These are phyloP conservation scores for Dicrurus megarhynchus DNA, from an alignment of 2,113 vertebrate species.

Conservation along the genomic window DNA sequence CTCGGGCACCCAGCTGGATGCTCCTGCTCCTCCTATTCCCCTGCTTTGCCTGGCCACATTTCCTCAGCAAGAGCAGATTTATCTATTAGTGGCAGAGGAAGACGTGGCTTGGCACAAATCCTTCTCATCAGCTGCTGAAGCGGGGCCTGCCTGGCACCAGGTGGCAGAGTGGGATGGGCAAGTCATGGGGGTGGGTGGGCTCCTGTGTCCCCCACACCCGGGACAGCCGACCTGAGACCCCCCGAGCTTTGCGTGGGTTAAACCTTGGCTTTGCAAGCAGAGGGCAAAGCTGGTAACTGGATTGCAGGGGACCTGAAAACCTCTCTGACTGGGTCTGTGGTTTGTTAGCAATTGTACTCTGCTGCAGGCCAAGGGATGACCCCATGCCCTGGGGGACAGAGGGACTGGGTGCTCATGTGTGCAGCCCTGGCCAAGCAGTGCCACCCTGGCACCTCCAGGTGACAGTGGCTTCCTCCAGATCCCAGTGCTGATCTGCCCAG, in stretches of 20 bases:
- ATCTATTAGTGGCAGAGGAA: neutral
- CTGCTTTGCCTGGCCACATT: accelerated
- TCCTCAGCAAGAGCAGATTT: neutral
- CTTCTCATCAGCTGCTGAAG: neutral
- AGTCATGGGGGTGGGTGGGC: accelerated
- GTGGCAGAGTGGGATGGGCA: neutral
- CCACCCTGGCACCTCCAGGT: neutral
- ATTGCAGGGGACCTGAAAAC: neutral
- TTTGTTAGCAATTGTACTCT: neutral
- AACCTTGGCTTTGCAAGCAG: neutral
- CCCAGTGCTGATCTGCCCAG: accelerated
- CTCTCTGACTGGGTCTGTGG: neutral
- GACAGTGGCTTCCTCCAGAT: neutral
- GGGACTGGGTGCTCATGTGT: neutral
- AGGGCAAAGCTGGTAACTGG: neutral
- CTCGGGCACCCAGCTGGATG: neutral
- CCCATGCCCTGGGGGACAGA: accelerated
- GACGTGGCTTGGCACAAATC: neutral
- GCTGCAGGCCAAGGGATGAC: neutral
- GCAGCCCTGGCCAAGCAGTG: accelerated
- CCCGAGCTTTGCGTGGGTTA: neutral
- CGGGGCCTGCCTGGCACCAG: neutral
- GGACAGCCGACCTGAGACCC: neutral
- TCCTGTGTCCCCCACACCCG: neutral
- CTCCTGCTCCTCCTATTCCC: neutral